A percentile compares a stretch with the other conserved stretches of the same genome.
Evolutionary conservation across 1,140 invertebrate species (phyloP).

Genomic region (Pseudomyrmex cubaensis): DNA sequence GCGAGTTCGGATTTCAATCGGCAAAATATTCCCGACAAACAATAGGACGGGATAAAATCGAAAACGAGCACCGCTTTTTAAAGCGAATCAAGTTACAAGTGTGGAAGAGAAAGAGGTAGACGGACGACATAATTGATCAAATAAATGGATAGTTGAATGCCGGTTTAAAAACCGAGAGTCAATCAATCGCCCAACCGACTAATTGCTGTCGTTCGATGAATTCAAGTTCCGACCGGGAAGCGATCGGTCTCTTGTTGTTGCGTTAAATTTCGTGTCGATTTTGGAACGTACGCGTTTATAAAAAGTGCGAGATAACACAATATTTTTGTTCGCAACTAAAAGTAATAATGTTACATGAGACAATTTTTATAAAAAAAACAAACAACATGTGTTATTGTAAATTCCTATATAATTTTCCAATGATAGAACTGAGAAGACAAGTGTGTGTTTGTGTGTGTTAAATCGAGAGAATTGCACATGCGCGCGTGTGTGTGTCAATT

Average conservation of each 20-base stretch:
- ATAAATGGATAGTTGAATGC: slow-evolving; percentile 57
- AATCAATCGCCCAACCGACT: slow-evolving; percentile 48
- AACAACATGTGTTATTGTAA: too few relatives aligned
- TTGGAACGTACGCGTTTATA: background rate
- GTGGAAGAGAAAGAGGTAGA: slow-evolving; percentile 13
- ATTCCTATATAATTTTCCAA: too few relatives aligned
- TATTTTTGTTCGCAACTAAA: background rate
- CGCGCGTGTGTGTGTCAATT: slow-evolving; percentile 14
- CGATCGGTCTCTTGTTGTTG: slow-evolving; percentile 13
- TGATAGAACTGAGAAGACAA: background rate
- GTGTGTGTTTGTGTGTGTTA: too few relatives aligned
- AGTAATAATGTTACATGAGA: background rate
- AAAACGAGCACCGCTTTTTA: slow-evolving; percentile 34
- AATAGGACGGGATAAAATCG: slow-evolving; percentile 16
- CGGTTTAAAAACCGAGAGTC: slow-evolving; percentile 39
- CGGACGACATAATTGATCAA: slow-evolving; percentile 58
- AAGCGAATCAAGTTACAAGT: slow-evolving; percentile 14
- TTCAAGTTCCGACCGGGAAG: slow-evolving; percentile 17
- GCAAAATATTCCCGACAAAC: slow-evolving; percentile 35
- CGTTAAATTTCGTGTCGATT: background rate
- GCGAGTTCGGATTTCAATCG: slow-evolving; percentile 1
- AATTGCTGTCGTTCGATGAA: slow-evolving; percentile 50
- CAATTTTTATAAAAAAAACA: too few relatives aligned
- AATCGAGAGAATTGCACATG: too few relatives aligned
- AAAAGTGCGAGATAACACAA: background rate